Evolutionary conservation across 1,140 invertebrate genomes (phyloP).

Genomic region (Scylla paramamosain): DNA sequence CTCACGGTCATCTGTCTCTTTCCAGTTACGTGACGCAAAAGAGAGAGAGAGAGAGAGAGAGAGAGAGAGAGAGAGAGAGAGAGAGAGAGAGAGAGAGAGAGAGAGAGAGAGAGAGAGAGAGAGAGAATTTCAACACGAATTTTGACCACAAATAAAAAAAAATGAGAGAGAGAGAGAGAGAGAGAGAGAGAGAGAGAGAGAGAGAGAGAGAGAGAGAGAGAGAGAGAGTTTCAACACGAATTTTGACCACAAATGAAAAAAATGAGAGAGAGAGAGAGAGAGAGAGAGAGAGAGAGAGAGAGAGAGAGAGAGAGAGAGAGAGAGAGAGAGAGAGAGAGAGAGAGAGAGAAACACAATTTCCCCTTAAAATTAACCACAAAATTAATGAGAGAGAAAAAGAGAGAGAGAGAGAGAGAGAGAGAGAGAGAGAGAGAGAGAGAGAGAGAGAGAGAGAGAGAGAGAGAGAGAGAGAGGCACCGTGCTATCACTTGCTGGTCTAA

Average conservation of each 20-base stretch:
- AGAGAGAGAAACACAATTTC: no score
- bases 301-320: constrained; percentile 46
- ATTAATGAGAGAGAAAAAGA: not conserved
- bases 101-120: constrained; percentile 48
- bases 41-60: not conserved
- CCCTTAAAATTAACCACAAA: not conserved
- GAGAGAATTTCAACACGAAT: not conserved
- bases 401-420: constrained; percentile 46
- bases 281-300: constrained; percentile 46
- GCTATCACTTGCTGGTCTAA: not conserved
- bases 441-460: constrained; percentile 46
- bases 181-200: constrained; percentile 33
- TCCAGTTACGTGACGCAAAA: not conserved
- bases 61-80: constrained; percentile 26
- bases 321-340: no score
- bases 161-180: constrained; percentile 6
- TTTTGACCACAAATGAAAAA: not conserved
- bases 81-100: constrained; percentile 29
- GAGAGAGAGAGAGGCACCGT: constrained; percentile 17
- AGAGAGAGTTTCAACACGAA: not conserved
- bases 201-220: not conserved
- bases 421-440: constrained; percentile 46
- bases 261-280: constrained; percentile 30
- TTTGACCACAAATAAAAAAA: no score
- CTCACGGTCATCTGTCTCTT: not conserved